Evolutionary conservation across 2,888 invertebrate genomes (phyloP).

Genomic region (Ormia ochracea): DNA sequence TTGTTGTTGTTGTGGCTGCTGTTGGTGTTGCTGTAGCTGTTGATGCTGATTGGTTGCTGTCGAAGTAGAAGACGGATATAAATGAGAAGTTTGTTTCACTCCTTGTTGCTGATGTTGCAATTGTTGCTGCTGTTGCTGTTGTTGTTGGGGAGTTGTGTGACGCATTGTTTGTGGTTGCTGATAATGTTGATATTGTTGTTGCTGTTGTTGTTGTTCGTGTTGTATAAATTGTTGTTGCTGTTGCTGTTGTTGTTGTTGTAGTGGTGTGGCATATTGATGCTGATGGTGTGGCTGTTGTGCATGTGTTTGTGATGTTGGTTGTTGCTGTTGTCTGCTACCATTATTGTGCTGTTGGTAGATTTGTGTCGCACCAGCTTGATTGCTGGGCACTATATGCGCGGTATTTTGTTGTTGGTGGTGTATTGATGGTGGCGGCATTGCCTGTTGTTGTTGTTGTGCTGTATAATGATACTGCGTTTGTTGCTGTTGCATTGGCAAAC

Average conservation of each 20-base stretch:
- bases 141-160: slow-evolving; percentile 63
- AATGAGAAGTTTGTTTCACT: slow-evolving; percentile 76
- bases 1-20: slow-evolving; percentile 63
- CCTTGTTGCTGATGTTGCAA: slow-evolving; percentile 64
- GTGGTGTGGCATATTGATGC: slow-evolving; percentile 63
- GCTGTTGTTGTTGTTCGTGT: slow-evolving; percentile 70
- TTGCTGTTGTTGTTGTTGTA: slow-evolving; percentile 67
- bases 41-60: slow-evolving; percentile 65
- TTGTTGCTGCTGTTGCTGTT: slow-evolving; percentile 66
- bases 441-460: slow-evolving; percentile 72
- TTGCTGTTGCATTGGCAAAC: slow-evolving; percentile 62
- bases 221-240: slow-evolving; percentile 69
- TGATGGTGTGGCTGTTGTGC: slow-evolving; percentile 67
- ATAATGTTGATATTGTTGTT: slow-evolving; percentile 67
- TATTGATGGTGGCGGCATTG: slow-evolving; percentile 74
- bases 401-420: slow-evolving; percentile 77
- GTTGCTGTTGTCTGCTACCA: slow-evolving; percentile 66
- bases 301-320: slow-evolving; percentile 66
- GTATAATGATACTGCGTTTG: slow-evolving; percentile 65
- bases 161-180: slow-evolving; percentile 64
- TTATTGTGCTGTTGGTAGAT: slow-evolving; percentile 63
- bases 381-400: slow-evolving; percentile 74
- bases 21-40: slow-evolving; percentile 66
- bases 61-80: slow-evolving; percentile 70
- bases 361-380: slow-evolving; percentile 69